A percentile compares a stretch with the other conserved stretches of the same genome.
Conservation (phyloP, 2,888 invertebrate genomes). For the Dynastes maya region DNA sequence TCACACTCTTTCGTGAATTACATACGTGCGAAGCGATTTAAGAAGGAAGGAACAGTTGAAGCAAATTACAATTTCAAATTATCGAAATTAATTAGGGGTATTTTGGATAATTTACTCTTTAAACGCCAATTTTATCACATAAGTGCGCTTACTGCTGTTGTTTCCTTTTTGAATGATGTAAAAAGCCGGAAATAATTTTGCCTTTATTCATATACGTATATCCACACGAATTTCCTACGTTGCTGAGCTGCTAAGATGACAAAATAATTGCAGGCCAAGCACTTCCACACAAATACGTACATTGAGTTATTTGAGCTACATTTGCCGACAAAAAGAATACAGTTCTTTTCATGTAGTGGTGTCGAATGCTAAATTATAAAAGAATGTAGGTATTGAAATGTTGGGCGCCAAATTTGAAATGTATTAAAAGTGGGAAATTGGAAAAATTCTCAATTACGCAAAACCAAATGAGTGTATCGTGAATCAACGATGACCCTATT, state of each 20-base stretch:
- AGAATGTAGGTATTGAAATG: too few relatives aligned
- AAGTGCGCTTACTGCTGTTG: constrained; percentile 20
- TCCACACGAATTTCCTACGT: constrained; percentile 28
- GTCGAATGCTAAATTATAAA: too few relatives aligned
- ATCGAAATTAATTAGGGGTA: constrained; percentile 43
- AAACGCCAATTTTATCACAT: constrained; percentile 43
- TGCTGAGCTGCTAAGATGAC: constrained; percentile 9
- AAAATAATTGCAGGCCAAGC: constrained; percentile 33
- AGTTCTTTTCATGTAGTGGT: too few relatives aligned
- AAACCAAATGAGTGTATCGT: too few relatives aligned
- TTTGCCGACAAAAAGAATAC: neutral
- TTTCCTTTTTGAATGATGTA: constrained; percentile 32
- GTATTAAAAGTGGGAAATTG: too few relatives aligned
- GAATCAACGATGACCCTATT: too few relatives aligned
- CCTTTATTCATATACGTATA: neutral
- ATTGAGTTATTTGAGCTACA: neutral
- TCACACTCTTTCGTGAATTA: neutral
- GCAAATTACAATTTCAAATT: constrained; percentile 46
- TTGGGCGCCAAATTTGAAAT: too few relatives aligned
- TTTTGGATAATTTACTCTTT: constrained; percentile 41
- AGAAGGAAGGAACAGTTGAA: constrained; percentile 41
- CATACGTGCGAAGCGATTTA: constrained; percentile 22
- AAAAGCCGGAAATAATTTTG: constrained; percentile 45
- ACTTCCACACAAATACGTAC: neutral
- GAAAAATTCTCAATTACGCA: too few relatives aligned